These are phyloP conservation scores for Ectropis grisescens DNA, from an alignment of 1,140 invertebrate species.

Conservation along the genomic window DNA sequence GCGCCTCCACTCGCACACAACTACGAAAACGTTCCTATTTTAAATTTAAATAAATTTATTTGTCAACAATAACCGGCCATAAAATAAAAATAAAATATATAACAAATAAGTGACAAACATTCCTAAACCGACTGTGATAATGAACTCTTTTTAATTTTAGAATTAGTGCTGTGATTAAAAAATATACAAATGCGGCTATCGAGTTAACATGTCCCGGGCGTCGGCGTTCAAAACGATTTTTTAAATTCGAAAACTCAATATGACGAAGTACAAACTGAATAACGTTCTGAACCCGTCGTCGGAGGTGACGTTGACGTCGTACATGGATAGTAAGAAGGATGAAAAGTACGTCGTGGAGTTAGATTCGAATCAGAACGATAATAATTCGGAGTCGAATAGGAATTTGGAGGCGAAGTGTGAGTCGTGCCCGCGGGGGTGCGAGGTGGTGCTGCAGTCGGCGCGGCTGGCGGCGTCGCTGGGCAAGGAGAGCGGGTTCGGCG, in stretches of 20 bases:
- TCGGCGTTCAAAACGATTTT: conserved; percentile 35
- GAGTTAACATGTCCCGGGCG: conserved; percentile 35
- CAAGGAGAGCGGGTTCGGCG: conserved; percentile 36
- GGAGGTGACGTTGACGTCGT: conserved; percentile 63
- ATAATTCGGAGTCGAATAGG: conserved; percentile 26
- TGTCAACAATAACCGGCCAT: no score
- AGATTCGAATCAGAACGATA: conserved; percentile 16
- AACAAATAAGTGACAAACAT: no score
- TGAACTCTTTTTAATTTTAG: no score
- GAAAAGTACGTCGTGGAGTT: background rate
- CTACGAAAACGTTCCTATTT: no score
- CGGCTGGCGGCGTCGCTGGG: conserved; percentile 33
- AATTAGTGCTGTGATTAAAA: background rate
- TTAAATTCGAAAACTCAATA: conserved; percentile 21
- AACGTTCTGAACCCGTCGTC: conserved; percentile 44
- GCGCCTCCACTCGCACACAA: no score
- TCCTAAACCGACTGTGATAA: no score
- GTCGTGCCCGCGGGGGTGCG: conserved; percentile 26
- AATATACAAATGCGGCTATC: background rate
- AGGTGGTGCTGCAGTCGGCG: conserved; percentile 24
- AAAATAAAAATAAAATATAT: no score
- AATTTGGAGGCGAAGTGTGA: conserved; percentile 20
- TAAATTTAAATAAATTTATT: no score
- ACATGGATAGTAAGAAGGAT: conserved; percentile 43
- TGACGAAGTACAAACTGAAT: conserved; percentile 68